Percentiles rank a stretch among this genome's conserved stretches.
These are phyloP conservation scores for Dufourea novaeangliae DNA, from an alignment of 1,140 invertebrate genomes.

Conservation along the genomic window DNA sequence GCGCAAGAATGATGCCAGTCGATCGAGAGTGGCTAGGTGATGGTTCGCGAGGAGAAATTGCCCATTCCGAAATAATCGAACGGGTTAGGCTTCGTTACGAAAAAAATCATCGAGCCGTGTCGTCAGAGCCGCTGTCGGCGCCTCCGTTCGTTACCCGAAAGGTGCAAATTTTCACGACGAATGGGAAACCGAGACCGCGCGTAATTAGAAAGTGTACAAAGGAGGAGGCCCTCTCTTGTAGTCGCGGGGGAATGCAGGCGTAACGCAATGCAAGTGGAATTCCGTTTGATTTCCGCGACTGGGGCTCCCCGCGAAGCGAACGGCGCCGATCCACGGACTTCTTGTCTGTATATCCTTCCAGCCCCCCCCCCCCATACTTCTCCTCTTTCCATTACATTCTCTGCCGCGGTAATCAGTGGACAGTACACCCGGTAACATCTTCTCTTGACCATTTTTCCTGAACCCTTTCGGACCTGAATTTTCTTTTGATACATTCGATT, in stretches of 20 bases:
- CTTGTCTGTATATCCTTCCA: not conserved
- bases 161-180: conserved; percentile 48
- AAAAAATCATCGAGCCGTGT: conserved; percentile 59
- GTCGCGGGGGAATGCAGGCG: conserved; percentile 62
- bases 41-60: conserved; percentile 32
- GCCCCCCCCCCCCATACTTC: too few species aligned
- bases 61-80: conserved; percentile 34
- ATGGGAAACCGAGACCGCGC: conserved; percentile 55
- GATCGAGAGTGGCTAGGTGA: not conserved
- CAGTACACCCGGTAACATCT: too few species aligned
- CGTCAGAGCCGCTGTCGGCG: conserved; percentile 34
- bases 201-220: conserved; percentile 69
- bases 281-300: conserved; percentile 65
- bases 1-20: not conserved
- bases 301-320: conserved; percentile 15
- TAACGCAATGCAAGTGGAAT: conserved; percentile 67
- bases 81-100: conserved; percentile 47
- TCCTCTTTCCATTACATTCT: too few species aligned
- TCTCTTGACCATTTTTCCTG: too few species aligned
- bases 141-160: conserved; percentile 50
- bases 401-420: too few species aligned
- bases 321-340: not conserved
- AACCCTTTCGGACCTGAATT: too few species aligned
- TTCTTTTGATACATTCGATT: too few species aligned
- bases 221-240: conserved; percentile 63